Evolutionary conservation across 1,140 invertebrate genomes (phyloP), one percentile per base, ranked within the genome.

Genomic region (Musca vetustissima): DNA sequence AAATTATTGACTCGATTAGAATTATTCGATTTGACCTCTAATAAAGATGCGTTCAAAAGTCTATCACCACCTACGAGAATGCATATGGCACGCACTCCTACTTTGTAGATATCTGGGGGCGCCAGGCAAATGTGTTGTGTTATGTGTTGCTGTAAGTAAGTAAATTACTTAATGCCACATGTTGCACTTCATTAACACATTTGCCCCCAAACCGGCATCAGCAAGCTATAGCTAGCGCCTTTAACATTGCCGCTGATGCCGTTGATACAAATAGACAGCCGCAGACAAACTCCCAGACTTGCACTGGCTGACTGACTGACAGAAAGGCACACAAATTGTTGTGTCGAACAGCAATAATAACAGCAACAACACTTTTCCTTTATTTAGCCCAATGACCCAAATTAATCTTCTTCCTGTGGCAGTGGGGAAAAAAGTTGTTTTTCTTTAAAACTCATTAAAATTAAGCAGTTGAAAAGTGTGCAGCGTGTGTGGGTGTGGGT

Each of bases 131-230:
- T 4, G 36, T 43, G n/a, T n/a, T n/a, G n/a, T n/a, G n/a, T n/a
- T n/a, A 43, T 43, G 11, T 43, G 36, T 13, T 13, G 1, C 36
- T 13, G 11, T 9, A 43, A 43, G 28, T 32, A 32, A 32, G 49
- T 52, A 52, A 52, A 52, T 52, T 52, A 52, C 49, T 52, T 52
- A 52, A 52, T 52, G 49, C 49, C 49, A 52, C 49, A 52, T 52
- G 49, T 52, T 52, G 49, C 49, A 52, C 49, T 52, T 52, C 17
- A 52, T 52, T 52, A 52, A 52, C 49, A 22, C 36, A 43, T 43
- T 43, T 11, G 6, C 13, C 36, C 36, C 36, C 28, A 28, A n/a
- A 43, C 11, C 36, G 11, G 4, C 36, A 43, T 9, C 36, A 43
- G 13, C 36, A 43, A 43, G 11, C 11, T 11, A 43, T 43, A 4